Percentiles rank a stretch among this genome's conserved stretches.
Conservation (phyloP, 2,797 vertebrate genomes). For the Tokudaia muenninki region DNA sequence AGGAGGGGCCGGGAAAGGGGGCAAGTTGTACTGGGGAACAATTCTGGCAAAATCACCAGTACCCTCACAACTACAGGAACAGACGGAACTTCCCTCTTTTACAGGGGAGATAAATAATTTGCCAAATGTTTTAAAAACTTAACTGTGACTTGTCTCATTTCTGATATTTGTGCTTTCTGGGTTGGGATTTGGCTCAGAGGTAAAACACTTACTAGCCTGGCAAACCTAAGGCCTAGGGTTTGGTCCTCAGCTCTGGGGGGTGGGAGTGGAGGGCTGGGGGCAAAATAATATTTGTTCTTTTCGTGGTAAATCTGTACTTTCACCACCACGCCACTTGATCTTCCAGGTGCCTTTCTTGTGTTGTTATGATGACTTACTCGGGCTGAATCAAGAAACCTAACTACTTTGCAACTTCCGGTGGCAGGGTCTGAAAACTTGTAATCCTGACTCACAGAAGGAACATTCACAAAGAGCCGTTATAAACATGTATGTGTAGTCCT, state of each 20-base stretch:
- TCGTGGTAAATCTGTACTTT: neutral
- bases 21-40: neutral
- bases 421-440: constrained; percentile 24
- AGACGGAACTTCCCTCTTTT: neutral
- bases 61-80: neutral
- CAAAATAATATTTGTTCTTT: neutral
- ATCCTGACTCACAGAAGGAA: neutral
- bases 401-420: neutral
- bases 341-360: neutral
- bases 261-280: no score
- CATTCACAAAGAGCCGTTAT: constrained; percentile 24
- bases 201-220: no score
- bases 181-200: neutral
- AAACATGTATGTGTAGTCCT: neutral
- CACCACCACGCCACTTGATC: neutral
- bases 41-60: neutral
- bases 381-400: neutral
- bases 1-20: neutral
- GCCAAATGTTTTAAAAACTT: neutral
- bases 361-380: neutral
- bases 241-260: neutral
- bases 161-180: neutral
- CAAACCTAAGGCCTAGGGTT: neutral
- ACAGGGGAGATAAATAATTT: constrained; percentile 21
- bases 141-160: neutral